These are phyloP conservation scores for Ctena decussata DNA, from an alignment of 2,888 invertebrate genomes.

Conservation along the genomic window DNA sequence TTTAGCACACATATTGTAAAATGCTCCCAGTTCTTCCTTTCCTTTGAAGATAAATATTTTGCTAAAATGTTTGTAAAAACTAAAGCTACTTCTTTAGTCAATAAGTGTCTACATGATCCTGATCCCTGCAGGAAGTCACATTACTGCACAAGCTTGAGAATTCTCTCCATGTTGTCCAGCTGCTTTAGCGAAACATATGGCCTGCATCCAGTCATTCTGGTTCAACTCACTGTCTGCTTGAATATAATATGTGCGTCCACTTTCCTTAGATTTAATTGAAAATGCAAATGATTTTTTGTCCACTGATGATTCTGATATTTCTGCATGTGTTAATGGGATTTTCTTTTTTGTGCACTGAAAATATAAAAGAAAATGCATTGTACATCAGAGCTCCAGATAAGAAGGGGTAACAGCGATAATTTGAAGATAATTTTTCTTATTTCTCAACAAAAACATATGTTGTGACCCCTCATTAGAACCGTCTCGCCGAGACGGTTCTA, in stretches of 20 bases:
- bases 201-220: constrained; percentile 86
- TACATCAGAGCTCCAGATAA: too few relatives aligned
- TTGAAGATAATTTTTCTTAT: too few relatives aligned
- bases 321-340: constrained; percentile 83
- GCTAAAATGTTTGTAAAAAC: too few relatives aligned
- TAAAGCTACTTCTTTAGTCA: too few relatives aligned
- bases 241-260: constrained; percentile 84
- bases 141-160: constrained; percentile 84
- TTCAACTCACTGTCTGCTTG: constrained; percentile 84
- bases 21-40: too few relatives aligned
- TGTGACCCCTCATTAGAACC: too few relatives aligned
- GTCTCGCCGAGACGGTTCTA: too few relatives aligned
- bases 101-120: too few relatives aligned
- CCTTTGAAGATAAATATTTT: too few relatives aligned
- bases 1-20: too few relatives aligned
- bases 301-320: constrained; percentile 84
- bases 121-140: constrained; percentile 75
- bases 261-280: constrained; percentile 83
- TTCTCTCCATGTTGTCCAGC: constrained; percentile 80
- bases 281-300: constrained; percentile 85
- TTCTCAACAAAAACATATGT: too few relatives aligned
- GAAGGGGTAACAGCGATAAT: too few relatives aligned
- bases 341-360: constrained; percentile 82
- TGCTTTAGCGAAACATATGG: constrained; percentile 86
- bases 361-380: constrained; percentile 43